Conservation (phyloP, 2,888 invertebrate species). For the Branchipolynoe longqiensis region DNA sequence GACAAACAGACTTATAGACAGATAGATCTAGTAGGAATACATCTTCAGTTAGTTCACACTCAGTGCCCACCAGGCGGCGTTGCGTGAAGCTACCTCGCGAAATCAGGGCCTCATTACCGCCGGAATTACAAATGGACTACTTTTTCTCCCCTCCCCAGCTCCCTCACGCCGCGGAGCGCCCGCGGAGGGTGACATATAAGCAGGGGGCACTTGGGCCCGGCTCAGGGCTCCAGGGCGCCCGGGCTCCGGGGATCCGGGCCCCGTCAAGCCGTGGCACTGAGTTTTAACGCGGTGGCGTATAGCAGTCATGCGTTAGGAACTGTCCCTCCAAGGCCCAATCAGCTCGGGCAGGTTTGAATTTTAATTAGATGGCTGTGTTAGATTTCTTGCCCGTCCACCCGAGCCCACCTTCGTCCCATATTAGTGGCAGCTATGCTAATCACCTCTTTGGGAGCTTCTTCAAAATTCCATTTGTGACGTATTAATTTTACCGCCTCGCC, state of each 20-base stretch:
- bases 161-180: conserved; percentile 30
- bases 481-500: conserved; percentile 55
- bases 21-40: too few relatives aligned
- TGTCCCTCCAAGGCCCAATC: conserved; percentile 39
- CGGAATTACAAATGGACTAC: conserved; percentile 47
- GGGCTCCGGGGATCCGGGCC: too few relatives aligned
- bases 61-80: not conserved
- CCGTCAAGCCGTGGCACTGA: conserved; percentile 32
- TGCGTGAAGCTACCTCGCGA: conserved; percentile 19
- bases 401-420: conserved; percentile 45
- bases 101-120: conserved; percentile 43
- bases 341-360: conserved; percentile 53
- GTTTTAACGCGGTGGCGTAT: conserved; percentile 14
- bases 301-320: conserved; percentile 41
- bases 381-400: conserved; percentile 50
- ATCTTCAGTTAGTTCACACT: too few relatives aligned
- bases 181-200: conserved; percentile 50
- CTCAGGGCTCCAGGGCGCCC: too few relatives aligned
- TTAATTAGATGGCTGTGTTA: conserved; percentile 55
- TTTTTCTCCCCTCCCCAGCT: conserved; percentile 30
- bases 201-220: conserved; percentile 31
- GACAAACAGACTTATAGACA: too few relatives aligned
- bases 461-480: conserved; percentile 58
- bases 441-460: conserved; percentile 56
- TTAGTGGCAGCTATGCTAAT: conserved; percentile 56